Evolutionary conservation across 2,113 vertebrate species (phyloP).

Genomic region (Psilopsiagon aymara): DNA sequence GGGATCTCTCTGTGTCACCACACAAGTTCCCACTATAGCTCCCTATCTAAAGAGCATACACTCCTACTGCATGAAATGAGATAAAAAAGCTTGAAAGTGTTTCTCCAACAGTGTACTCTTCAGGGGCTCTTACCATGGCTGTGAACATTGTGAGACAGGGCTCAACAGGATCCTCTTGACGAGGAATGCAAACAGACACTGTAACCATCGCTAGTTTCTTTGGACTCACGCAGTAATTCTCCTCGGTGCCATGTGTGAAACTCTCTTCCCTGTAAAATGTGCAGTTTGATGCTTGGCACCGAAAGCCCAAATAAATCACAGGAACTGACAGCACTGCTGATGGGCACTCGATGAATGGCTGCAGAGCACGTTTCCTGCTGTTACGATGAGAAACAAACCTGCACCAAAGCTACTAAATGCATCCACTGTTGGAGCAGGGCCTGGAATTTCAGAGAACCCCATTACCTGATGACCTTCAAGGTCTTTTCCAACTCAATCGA

Average conservation of each 20-base stretch:
- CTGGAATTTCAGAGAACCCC: neutral
- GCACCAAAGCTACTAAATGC: neutral
- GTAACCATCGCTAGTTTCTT: neutral
- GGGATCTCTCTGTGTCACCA: neutral
- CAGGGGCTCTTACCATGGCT: neutral
- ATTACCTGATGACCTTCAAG: neutral
- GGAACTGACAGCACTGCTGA: neutral
- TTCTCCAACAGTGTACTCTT: neutral
- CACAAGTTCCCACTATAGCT: neutral
- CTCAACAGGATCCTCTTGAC: conserved; percentile 29
- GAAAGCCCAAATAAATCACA: neutral
- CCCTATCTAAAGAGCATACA: neutral
- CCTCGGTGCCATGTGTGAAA: neutral
- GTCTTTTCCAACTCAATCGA: neutral
- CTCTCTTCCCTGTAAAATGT: neutral
- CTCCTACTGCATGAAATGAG: neutral
- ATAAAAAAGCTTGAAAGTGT: neutral
- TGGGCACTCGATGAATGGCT: neutral
- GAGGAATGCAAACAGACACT: conserved; percentile 14
- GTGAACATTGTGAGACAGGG: neutral
- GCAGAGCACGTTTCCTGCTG: neutral
- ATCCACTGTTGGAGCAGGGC: neutral
- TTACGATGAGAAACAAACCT: neutral
- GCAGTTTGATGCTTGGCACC: neutral
- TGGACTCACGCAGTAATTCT: conserved; percentile 7